Evolutionary conservation across 2,888 invertebrate species (phyloP).

Genomic region (Cacoxenus indagator): DNA sequence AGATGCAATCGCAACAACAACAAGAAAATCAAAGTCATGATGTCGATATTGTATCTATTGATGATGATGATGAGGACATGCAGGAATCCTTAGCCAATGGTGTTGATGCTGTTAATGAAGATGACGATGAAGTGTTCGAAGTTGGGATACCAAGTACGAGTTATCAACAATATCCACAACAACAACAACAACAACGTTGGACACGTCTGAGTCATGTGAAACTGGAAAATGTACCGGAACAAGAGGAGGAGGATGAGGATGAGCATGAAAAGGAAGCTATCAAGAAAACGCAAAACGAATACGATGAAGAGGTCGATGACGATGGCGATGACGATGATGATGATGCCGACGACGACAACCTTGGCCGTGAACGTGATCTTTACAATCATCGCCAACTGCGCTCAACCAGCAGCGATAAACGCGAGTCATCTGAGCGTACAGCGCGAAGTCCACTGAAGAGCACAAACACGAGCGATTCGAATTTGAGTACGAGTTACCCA

Average conservation of each 20-base stretch:
- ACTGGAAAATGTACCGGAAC: conserved; percentile 64
- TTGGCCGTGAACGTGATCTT: conserved; percentile 31
- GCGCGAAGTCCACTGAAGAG: conserved; percentile 51
- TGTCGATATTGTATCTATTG: conserved; percentile 53
- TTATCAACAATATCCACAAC: conserved; percentile 39
- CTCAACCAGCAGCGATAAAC: conserved; percentile 18
- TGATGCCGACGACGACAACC: conserved; percentile 30
- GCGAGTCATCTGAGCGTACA: conserved; percentile 29
- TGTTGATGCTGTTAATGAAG: conserved; percentile 29
- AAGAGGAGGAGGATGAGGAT: conserved; percentile 53
- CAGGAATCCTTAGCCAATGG: conserved; percentile 27
- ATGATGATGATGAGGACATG: conserved; percentile 32
- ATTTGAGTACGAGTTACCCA: conserved; percentile 65
- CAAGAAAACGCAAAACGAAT: conserved; percentile 48
- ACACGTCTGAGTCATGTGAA: conserved; percentile 56
- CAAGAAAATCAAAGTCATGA: conserved; percentile 13
- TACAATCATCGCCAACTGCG: conserved; percentile 13
- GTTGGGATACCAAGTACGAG: conserved; percentile 53
- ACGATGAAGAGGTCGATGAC: conserved; percentile 34
- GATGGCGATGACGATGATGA: conserved; percentile 39
- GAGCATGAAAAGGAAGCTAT: conserved; percentile 41
- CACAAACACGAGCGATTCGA: conserved; percentile 61
- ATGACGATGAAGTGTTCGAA: conserved; percentile 49
- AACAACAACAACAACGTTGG: conserved; percentile 43
- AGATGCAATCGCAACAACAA: too few relatives aligned